Conservation (phyloP, 2,888 invertebrate species). For the Macaria notata region DNA sequence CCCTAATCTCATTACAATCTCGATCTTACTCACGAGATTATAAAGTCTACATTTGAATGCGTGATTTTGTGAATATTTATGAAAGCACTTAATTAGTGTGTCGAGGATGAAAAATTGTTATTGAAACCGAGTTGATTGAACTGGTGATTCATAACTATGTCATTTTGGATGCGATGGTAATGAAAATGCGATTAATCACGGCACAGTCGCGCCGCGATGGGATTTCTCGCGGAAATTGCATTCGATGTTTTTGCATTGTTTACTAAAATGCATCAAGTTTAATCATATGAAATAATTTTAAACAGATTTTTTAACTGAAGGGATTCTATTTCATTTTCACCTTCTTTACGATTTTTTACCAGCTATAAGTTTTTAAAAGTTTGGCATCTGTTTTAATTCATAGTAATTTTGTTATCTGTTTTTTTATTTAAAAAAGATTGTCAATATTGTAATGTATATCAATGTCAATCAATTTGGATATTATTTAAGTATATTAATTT, state of each 20-base stretch:
- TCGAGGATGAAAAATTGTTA: slow-evolving; percentile 82
- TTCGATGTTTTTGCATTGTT: slow-evolving; percentile 50
- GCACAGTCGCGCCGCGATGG: slow-evolving; percentile 50
- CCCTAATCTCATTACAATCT: slow-evolving; percentile 45
- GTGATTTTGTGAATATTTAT: slow-evolving; percentile 65
- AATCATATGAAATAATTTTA: too few species aligned
- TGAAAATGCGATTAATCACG: slow-evolving; percentile 75
- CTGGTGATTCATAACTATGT: slow-evolving; percentile 79
- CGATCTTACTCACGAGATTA: slow-evolving; percentile 35
- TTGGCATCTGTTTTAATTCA: too few species aligned
- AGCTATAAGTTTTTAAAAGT: too few species aligned
- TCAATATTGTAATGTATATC: too few species aligned
- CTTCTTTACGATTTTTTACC: too few species aligned
- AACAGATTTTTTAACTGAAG: too few species aligned
- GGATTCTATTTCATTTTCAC: too few species aligned
- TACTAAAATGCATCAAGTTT: slow-evolving; percentile 1
- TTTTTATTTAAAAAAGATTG: too few species aligned
- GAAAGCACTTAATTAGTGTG: slow-evolving; percentile 81
- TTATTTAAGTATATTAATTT: too few species aligned
- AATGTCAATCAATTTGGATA: too few species aligned
- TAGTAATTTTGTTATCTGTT: too few species aligned
- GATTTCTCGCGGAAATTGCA: slow-evolving; percentile 55
- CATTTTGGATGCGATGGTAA: slow-evolving; percentile 76
- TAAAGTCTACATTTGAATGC: slow-evolving; percentile 50
- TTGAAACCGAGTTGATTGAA: slow-evolving; percentile 79